Conservation (phyloP, 2,113 vertebrate genomes). For the Oryzias javanicus region DNA sequence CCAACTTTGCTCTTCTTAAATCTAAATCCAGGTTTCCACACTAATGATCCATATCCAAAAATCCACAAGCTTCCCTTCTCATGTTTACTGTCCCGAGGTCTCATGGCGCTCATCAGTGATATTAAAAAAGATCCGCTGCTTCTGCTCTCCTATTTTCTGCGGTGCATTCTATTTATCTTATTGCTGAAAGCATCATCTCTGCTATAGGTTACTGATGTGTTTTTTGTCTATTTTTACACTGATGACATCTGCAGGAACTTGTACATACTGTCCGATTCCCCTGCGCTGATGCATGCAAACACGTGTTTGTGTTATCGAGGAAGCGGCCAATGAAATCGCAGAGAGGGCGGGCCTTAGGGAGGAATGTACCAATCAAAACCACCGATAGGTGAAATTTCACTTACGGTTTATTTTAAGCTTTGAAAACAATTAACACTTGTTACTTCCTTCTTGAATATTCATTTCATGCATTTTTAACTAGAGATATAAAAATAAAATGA, state of each 20-base stretch:
- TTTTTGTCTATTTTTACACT: background rate
- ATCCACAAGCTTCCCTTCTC: conserved; percentile 82
- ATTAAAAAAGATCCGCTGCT: background rate
- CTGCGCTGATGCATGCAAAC: conserved; percentile 13
- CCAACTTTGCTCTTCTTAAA: conserved; percentile 86
- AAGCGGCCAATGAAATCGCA: conserved; percentile 48
- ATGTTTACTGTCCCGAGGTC: conserved; percentile 51
- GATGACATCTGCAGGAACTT: too few species aligned
- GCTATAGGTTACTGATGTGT: background rate
- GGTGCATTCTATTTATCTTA: conserved; percentile 4
- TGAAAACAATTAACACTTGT: background rate
- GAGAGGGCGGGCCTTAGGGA: conserved; percentile 18
- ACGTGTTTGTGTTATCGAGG: conserved; percentile 66
- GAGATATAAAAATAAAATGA: too few species aligned
- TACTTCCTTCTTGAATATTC: background rate
- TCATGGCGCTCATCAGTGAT: conserved; percentile 47
- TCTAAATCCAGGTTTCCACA: conserved; percentile 90
- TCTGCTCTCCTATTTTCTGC: background rate
- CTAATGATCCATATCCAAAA: conserved; percentile 93
- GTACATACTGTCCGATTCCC: background rate
- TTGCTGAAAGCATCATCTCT: background rate
- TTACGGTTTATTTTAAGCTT: too few species aligned
- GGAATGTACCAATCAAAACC: conserved; percentile 45
- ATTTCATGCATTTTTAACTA: too few species aligned
- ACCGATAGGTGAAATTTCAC: too few species aligned